A percentile compares a stretch with the other conserved stretches of the same genome.
Evolutionary conservation across 1,140 invertebrate species (phyloP).

Genomic region (Eufriesea mexicana): DNA sequence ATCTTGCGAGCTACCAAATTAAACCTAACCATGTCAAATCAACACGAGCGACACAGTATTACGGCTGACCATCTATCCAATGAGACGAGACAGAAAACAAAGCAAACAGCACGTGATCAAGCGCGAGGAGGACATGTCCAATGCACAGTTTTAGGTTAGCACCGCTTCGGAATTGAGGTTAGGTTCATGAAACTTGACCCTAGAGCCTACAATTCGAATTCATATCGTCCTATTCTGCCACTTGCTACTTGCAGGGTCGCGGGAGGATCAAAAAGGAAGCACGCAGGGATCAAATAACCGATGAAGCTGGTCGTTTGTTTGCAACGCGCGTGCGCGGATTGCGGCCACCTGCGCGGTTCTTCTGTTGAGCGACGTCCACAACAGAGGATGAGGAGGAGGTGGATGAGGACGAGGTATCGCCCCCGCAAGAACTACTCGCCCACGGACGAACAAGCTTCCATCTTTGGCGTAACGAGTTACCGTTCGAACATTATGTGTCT

Average conservation of each 20-base stretch:
- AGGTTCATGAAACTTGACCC: no score
- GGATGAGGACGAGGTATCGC: slow-evolving; percentile 63
- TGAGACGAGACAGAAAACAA: no score
- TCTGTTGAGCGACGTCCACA: not conserved
- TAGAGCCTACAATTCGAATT: no score
- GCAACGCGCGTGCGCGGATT: not conserved
- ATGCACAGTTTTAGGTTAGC: no score
- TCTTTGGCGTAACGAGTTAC: slow-evolving; percentile 59
- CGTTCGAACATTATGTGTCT: slow-evolving; percentile 16
- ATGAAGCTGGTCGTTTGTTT: not conserved
- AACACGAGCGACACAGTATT: no score
- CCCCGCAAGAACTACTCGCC: slow-evolving; percentile 68
- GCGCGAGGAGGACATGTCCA: no score
- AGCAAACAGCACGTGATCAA: no score
- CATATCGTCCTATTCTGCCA: no score
- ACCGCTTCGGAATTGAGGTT: no score
- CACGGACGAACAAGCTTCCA: slow-evolving; percentile 69
- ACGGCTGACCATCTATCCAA: not conserved
- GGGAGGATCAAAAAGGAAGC: not conserved
- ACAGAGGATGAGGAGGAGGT: slow-evolving; percentile 27
- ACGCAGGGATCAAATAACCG: no score
- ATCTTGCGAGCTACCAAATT: no score
- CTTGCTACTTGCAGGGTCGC: not conserved
- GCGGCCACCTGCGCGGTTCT: slow-evolving; percentile 49
- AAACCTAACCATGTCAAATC: no score